Base-by-base conservation (phyloP, 92 coral and sea anemone genomes). In the Epizoanthus rinbou region DNA sequence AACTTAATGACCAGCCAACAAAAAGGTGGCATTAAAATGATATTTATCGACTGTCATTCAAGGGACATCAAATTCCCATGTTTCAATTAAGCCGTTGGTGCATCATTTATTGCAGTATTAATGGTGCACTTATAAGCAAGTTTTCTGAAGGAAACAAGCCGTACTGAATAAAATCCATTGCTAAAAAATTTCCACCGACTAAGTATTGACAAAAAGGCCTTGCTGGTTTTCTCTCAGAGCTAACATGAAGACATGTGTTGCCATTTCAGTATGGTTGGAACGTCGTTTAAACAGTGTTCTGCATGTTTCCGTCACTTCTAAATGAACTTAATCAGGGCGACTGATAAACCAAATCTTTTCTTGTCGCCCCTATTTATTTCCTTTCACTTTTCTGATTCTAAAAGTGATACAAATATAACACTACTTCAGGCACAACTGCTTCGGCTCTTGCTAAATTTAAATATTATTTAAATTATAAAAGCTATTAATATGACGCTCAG, bases 11-110 rank as follows among this genome's bases (percentile, higher is more conserved):
- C 57, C 59, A 62, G 65, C 80, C 71, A 78, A 39, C 72, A 84
- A 76, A 60, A 75, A 76, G 52, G 68, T 74, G 54, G 57, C 80
- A 73, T 84, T 84, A 72, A 84, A 74, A 74, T 64, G 16, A 75
- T 84, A 75, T 84, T 84, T 84, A 72, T 63, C 64, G 28, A 78
- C 52, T 84, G 87, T 84, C 87, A 84, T 84, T 84, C 87, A 72
- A 28, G 58, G 79, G 17, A 83, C 79, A 52, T 83, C 72, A 75
- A 74, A 64, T 60, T 74, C 54, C 82, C 72, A 79, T 62, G 74
- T 75, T 84, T 64, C 81, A 69, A 74, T 84, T 74, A 84, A 37
- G 52, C 67, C 53, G 15, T 31, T 64, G 74, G 19, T 75, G 73
- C 71, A 50, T 74, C 74, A 62, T 64, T 74, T 64, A 79, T 43